These are phyloP conservation scores for Scaptomyza graminum DNA, from an alignment of 1,140 invertebrate genomes.

Conservation along the genomic window DNA sequence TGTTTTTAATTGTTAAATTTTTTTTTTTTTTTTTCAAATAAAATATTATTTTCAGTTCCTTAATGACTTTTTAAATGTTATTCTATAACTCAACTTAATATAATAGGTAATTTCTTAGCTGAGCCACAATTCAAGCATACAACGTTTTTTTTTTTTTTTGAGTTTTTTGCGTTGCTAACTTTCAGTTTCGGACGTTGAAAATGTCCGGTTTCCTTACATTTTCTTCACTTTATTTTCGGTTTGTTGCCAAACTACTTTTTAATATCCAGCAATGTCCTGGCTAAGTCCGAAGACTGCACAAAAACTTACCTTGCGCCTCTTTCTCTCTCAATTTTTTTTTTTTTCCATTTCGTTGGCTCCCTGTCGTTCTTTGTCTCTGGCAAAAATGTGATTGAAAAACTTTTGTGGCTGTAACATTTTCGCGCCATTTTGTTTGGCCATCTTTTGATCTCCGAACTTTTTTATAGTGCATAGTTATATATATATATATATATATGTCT, in stretches of 20 bases:
- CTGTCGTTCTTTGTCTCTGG: slow-evolving; percentile 25
- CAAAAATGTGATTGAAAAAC: slow-evolving; percentile 71
- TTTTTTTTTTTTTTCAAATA: too few species aligned
- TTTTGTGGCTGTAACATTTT: slow-evolving; percentile 58
- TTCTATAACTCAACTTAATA: too few species aligned
- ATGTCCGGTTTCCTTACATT: slow-evolving; percentile 27
- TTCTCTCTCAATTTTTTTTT: slow-evolving; percentile 1
- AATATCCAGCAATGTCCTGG: slow-evolving; percentile 49
- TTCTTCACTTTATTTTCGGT: slow-evolving; percentile 15
- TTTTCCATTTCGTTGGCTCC: too few species aligned
- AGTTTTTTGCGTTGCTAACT: slow-evolving; percentile 29
- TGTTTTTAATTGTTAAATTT: too few species aligned
- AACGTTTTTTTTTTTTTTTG: slow-evolving; percentile 1
- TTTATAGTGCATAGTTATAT: neutral
- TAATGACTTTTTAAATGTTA: too few species aligned
- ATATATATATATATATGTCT: slow-evolving; percentile 1
- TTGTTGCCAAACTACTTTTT: slow-evolving; percentile 55
- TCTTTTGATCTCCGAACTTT: slow-evolving; percentile 49
- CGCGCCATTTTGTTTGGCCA: slow-evolving; percentile 54
- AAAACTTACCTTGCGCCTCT: neutral
- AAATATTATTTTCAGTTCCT: too few species aligned
- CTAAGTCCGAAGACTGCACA: slow-evolving; percentile 8
- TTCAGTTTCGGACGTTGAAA: slow-evolving; percentile 62
- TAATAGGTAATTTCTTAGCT: neutral
- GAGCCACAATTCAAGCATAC: neutral